Evolutionary conservation across 2,113 vertebrate genomes (phyloP).

Genomic region (Nesospiza acunhae): DNA sequence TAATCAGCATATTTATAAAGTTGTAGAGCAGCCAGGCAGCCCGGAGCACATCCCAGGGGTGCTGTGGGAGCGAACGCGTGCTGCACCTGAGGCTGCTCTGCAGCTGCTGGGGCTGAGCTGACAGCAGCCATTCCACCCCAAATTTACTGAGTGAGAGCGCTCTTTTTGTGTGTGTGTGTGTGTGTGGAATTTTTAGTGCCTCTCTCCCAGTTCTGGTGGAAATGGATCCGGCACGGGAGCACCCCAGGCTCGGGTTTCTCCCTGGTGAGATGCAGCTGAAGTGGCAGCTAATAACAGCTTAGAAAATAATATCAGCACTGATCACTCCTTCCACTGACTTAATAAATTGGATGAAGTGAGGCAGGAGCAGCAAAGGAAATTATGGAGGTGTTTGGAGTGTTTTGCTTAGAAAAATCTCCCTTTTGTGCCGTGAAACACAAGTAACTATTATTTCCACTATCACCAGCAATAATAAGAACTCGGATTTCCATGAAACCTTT

Average conservation of each 20-base stretch:
- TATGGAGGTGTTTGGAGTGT: not conserved
- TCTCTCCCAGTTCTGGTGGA: not conserved
- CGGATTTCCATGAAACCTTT: not conserved
- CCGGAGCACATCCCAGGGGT: not conserved
- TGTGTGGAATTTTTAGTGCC: not conserved
- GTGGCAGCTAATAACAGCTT: constrained; percentile 32
- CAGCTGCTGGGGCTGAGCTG: not conserved
- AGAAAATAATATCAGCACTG: not conserved
- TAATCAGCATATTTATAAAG: constrained; percentile 14
- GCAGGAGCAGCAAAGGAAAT: constrained; percentile 18
- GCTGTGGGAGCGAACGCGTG: not conserved
- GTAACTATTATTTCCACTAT: not conserved
- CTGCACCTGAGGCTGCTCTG: not conserved
- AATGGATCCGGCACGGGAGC: not conserved
- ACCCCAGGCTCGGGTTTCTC: not conserved
- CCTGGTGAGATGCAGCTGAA: not conserved
- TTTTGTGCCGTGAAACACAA: not conserved
- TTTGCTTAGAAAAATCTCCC: constrained; percentile 12
- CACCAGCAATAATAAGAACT: not conserved
- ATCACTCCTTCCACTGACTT: not conserved
- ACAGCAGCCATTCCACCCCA: not conserved
- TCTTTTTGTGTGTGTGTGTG: not conserved
- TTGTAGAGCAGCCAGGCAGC: not conserved
- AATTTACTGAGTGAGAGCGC: not conserved
- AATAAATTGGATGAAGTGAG: constrained; percentile 28